These are phyloP conservation scores for Intellagama lesueurii DNA, from an alignment of 2,797 vertebrate genomes.

Conservation along the genomic window DNA sequence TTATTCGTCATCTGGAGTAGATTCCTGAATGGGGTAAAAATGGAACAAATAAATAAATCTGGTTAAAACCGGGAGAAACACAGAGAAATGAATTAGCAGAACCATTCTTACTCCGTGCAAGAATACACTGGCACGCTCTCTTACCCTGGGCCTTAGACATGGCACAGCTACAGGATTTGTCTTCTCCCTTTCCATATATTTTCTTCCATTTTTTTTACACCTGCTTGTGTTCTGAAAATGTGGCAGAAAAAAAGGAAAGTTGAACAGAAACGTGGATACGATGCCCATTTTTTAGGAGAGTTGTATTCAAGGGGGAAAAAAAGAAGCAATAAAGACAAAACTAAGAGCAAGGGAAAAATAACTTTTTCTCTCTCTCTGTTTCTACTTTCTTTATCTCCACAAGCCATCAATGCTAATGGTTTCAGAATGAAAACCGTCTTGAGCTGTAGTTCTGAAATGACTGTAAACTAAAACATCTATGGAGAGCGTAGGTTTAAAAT, in stretches of 20 bases:
- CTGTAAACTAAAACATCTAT: too few species aligned
- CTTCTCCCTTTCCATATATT: background rate
- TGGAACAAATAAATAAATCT: too few species aligned
- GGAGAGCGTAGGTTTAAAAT: too few species aligned
- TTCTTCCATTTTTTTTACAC: background rate
- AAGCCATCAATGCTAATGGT: background rate
- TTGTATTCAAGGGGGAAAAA: background rate
- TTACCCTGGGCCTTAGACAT: background rate
- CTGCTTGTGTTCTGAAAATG: background rate
- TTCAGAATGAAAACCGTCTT: background rate
- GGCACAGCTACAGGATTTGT: background rate
- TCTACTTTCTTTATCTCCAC: background rate
- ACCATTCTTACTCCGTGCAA: background rate
- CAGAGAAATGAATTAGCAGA: background rate
- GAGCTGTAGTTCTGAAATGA: background rate
- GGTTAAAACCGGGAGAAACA: too few species aligned
- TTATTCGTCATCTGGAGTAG: too few species aligned
- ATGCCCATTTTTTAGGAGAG: background rate
- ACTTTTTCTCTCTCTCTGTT: background rate
- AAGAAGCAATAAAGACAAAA: background rate
- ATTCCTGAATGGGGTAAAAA: too few species aligned
- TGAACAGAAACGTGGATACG: background rate
- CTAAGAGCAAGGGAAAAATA: background rate
- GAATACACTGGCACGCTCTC: background rate
- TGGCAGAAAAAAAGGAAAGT: background rate